Conservation (phyloP, 2,888 invertebrate species). For the Lomographa bimaculata region DNA sequence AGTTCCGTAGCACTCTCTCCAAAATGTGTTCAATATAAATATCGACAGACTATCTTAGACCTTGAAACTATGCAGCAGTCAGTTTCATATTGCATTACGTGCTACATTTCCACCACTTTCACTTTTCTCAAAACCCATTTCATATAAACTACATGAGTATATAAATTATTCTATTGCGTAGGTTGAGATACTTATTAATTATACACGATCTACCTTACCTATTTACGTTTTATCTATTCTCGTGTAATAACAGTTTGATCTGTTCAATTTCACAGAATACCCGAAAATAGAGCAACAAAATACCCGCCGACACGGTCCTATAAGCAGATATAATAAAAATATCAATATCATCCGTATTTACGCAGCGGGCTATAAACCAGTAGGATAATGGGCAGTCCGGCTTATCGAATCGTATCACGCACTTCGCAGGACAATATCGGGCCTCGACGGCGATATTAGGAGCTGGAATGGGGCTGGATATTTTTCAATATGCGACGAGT, state of each 20-base stretch:
- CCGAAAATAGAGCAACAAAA: slow-evolving; percentile 23
- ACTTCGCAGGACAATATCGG: slow-evolving; percentile 31
- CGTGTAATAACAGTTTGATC: slow-evolving; percentile 10
- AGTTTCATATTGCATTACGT: too few species aligned
- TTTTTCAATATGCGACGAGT: slow-evolving; percentile 21
- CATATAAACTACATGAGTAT: too few species aligned
- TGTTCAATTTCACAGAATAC: slow-evolving; percentile 13
- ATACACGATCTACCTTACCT: too few species aligned
- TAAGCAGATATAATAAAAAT: slow-evolving; percentile 27
- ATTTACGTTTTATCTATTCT: too few species aligned
- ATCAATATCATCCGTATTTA: slow-evolving; percentile 32
- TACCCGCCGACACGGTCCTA: slow-evolving; percentile 15
- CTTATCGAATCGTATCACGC: slow-evolving; percentile 39
- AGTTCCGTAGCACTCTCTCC: too few species aligned
- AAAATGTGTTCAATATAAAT: too few species aligned
- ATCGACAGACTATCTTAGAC: too few species aligned
- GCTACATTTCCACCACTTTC: too few species aligned
- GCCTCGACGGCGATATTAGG: slow-evolving; percentile 18
- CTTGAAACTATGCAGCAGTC: too few species aligned
- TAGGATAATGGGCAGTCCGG: slow-evolving; percentile 34
- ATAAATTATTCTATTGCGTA: too few species aligned
- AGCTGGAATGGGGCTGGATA: slow-evolving; percentile 13
- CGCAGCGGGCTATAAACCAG: slow-evolving; percentile 35
- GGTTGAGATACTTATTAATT: too few species aligned
- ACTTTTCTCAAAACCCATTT: too few species aligned